Base-by-base conservation (phyloP, 1,140 invertebrate species). In the Piezodorus guildinii region DNA sequence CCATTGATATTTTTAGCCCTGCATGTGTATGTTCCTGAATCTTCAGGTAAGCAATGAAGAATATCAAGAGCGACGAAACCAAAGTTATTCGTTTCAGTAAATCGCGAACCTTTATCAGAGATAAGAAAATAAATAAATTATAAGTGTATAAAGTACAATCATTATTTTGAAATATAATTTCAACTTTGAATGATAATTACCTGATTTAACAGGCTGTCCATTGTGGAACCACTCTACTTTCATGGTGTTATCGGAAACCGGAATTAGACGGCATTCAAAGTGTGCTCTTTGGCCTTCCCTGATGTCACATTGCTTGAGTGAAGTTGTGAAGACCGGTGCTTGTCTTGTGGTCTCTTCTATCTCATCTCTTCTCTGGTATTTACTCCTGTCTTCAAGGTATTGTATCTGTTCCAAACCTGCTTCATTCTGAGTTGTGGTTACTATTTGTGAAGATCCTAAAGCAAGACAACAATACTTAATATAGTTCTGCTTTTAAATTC, bases 191-290 rank as follows among this genome's bases (percentile, higher is more conserved):
- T 21, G 17, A 52, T 52, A 21, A 8, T 69, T 67, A 62, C 74
- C 73, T 63, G 88, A 89, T 74, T 93, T 93, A 0, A 94, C 77
- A 1, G 90, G 88, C 67, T 84, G 78, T 71, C 91, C 93, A 73
- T 98, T 94, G 67, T 94, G 91, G 77, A 91, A 96, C 96, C 96
- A 99, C 78, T 97, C 91, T 0, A 99, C 93, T 74, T 90, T 92
- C 87, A 99, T 90, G 0, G 90, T 91, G 0, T 91, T 83, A 78
- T 99, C 96, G 45, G 94, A 96, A 21, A 97, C 90, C 10, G 96
- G 96, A 69, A 96, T 93, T 14, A 99, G 75, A 43, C 94, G 85
- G 71, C 90, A 94, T 75, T 98, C 96, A 72, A 98, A 98, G 72
- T 98, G 94, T 27, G 93, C 93, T 58, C 92, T 78, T 73, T 98